These are phyloP conservation scores for Busseola fusca DNA, from an alignment of 2,888 invertebrate genomes.

Conservation along the genomic window DNA sequence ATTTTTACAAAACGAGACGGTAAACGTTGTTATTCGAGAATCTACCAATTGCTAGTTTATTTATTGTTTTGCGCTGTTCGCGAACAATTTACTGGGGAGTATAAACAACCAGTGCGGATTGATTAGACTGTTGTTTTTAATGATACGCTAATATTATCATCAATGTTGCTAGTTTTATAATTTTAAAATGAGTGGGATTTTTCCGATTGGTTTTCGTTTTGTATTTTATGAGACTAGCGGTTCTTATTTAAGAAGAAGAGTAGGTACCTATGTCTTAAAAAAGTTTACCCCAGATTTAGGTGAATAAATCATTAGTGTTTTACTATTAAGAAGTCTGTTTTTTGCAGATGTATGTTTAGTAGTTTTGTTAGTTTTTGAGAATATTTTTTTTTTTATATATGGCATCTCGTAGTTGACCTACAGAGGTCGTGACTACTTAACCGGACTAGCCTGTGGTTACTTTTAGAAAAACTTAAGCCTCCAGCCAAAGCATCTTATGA, in stretches of 20 bases:
- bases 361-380: not conserved
- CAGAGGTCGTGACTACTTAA: too few relatives aligned
- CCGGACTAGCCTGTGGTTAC: too few relatives aligned
- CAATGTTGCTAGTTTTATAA: conserved; percentile 13
- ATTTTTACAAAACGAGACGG: conserved; percentile 70
- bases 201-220: conserved; percentile 28
- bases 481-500: too few relatives aligned
- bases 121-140: conserved; percentile 54
- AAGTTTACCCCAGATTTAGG: conserved; percentile 15
- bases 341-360: not conserved
- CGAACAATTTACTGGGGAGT: conserved; percentile 50
- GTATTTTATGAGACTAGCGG: conserved; percentile 35
- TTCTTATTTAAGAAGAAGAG: conserved; percentile 26
- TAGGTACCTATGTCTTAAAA: conserved; percentile 6
- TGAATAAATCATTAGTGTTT: conserved; percentile 20
- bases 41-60: conserved; percentile 62
- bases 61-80: conserved; percentile 62
- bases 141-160: conserved; percentile 43
- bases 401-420: too few relatives aligned
- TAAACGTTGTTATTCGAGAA: conserved; percentile 65
- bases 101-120: conserved; percentile 46
- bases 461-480: too few relatives aligned
- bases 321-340: conserved; percentile 4
- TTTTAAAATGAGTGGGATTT: conserved; percentile 16
- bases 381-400: too few relatives aligned